Conservation (phyloP, 2,888 invertebrate species). For the Calameuta filiformis region DNA sequence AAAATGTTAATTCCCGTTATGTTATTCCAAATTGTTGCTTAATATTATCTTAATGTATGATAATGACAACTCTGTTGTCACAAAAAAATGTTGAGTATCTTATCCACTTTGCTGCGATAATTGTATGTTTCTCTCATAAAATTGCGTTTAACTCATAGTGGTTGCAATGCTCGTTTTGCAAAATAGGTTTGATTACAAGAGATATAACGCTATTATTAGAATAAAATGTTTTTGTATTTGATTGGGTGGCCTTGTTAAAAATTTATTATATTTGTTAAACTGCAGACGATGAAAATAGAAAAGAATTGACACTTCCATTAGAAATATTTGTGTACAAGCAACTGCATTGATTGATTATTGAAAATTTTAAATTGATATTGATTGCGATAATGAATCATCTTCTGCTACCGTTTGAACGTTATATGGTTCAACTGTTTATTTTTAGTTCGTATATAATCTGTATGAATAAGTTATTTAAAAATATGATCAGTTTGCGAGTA, state of each 20-base stretch:
- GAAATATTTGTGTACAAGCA: background rate
- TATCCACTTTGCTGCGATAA: background rate
- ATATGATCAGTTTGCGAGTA: slow-evolving; percentile 4
- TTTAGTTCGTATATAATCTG: background rate
- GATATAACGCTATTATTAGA: background rate
- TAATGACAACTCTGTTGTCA: background rate
- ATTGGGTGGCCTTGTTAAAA: background rate
- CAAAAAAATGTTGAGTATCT: background rate
- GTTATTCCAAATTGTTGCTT: background rate
- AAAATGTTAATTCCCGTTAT: background rate
- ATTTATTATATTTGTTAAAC: background rate
- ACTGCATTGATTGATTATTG: background rate
- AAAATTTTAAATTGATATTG: background rate
- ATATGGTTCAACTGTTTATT: background rate
- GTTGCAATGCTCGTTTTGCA: too few species aligned
- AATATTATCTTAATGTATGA: background rate
- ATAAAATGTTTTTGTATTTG: background rate
- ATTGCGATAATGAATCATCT: background rate
- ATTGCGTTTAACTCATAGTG: too few species aligned
- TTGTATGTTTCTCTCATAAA: too few species aligned
- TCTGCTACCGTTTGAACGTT: background rate
- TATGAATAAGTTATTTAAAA: background rate
- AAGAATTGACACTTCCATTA: background rate
- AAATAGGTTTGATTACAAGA: too few species aligned
- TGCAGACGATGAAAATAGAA: background rate